These are phyloP conservation scores for Apolygus lucorum DNA, from an alignment of 1,140 invertebrate genomes.

Conservation along the genomic window DNA sequence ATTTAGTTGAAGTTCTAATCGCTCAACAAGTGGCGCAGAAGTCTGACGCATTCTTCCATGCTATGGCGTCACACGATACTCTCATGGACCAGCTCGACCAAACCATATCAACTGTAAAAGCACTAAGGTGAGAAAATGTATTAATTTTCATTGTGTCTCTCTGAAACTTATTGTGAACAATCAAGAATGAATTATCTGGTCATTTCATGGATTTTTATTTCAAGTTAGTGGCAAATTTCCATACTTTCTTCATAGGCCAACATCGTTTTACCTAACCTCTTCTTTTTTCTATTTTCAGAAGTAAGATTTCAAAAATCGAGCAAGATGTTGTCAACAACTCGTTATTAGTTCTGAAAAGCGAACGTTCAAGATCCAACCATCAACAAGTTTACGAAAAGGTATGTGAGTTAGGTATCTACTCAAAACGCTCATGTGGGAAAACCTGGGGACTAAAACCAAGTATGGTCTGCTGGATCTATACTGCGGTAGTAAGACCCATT, in stretches of 20 bases:
- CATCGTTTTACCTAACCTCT: neutral
- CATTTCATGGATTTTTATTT: no score
- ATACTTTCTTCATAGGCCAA: neutral
- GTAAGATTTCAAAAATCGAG: conserved; percentile 34
- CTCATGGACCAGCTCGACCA: conserved; percentile 80
- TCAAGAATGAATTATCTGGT: no score
- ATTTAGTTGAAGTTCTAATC: conserved; percentile 91
- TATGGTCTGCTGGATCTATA: no score
- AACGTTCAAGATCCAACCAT: conserved; percentile 44
- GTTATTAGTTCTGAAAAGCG: conserved; percentile 57
- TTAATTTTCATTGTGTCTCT: neutral
- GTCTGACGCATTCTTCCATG: conserved; percentile 92
- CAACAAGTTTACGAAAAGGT: conserved; percentile 46
- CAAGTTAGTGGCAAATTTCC: no score
- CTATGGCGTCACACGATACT: conserved; percentile 91
- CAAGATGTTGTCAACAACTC: conserved; percentile 61
- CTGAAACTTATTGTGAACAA: no score
- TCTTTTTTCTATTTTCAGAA: conserved; percentile 29
- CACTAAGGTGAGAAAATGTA: conserved; percentile 47
- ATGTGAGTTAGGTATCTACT: conserved; percentile 30
- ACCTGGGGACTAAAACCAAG: no score
- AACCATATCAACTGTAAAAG: conserved; percentile 69
- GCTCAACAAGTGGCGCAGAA: conserved; percentile 92
- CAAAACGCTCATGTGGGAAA: no score
- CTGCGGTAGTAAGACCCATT: no score